These are phyloP conservation scores for Zophobas morio DNA, from an alignment of 1,140 invertebrate genomes.

Conservation along the genomic window DNA sequence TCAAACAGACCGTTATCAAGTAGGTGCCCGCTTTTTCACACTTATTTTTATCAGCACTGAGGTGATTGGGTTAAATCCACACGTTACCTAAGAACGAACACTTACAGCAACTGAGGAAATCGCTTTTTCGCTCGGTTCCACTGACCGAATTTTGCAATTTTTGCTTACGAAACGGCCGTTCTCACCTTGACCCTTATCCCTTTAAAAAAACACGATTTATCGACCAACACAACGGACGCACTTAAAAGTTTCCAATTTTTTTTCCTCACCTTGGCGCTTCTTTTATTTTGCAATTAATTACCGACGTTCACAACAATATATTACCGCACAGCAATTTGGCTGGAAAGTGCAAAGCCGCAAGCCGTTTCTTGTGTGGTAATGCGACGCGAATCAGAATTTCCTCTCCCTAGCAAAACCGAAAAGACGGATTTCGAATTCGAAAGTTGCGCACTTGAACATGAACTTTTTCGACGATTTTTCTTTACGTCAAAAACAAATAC, in stretches of 20 bases:
- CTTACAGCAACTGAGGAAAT: too few relatives aligned
- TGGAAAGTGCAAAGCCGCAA: slow-evolving; percentile 15
- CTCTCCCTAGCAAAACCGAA: too few relatives aligned
- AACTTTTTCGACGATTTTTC: slow-evolving; percentile 4
- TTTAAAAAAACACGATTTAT: not conserved
- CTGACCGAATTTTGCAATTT: slow-evolving; percentile 11
- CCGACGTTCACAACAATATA: not conserved
- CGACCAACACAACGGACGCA: too few relatives aligned
- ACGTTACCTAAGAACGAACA: too few relatives aligned
- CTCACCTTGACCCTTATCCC: not conserved
- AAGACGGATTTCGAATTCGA: not conserved
- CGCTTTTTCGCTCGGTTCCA: not conserved
- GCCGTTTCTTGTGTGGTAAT: not conserved
- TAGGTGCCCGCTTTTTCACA: slow-evolving; percentile 49
- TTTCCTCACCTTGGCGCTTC: too few relatives aligned
- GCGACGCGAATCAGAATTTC: not conserved
- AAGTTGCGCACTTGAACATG: slow-evolving; percentile 1
- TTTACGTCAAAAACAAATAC: slow-evolving; percentile 5
- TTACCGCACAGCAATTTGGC: not conserved
- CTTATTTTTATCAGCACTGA: too few relatives aligned
- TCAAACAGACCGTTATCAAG: slow-evolving; percentile 64
- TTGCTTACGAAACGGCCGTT: not conserved
- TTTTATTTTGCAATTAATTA: slow-evolving; percentile 4
- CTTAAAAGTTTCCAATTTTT: too few relatives aligned
- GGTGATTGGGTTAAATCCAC: too few relatives aligned